Percentiles rank a stretch among this genome's conserved stretches.
phyloP scores from a whole-genome alignment of 1,140 invertebrate genomes.

The Formica exsecta region DNA sequence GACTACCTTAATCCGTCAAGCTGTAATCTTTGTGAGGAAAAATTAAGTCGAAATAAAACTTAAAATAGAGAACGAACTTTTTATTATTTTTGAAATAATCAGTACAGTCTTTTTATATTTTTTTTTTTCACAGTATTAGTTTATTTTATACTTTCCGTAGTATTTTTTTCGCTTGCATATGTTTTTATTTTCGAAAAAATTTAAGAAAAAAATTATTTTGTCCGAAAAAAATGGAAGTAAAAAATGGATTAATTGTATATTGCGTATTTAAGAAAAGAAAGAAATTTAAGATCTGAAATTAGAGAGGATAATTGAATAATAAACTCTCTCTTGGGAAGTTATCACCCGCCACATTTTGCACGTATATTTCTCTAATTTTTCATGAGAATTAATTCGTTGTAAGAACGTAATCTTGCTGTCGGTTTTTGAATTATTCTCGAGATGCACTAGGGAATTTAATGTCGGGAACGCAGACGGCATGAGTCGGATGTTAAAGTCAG shows the following conservation, averaged over 20 bases:
- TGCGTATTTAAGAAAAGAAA: neutral
- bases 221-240: too few species aligned
- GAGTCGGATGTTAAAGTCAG: neutral
- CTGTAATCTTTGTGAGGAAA: neutral
- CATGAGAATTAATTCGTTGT: constrained; percentile 1
- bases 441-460: constrained; percentile 1
- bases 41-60: neutral
- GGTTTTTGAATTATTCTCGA: constrained; percentile 37
- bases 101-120: neutral
- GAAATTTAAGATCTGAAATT: neutral
- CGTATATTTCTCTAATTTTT: neutral
- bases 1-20: constrained; percentile 3
- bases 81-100: constrained; percentile 6
- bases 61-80: neutral
- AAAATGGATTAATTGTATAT: too few species aligned
- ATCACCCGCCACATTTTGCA: neutral
- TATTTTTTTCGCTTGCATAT: neutral
- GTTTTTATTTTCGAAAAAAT: neutral
- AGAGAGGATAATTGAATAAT: neutral
- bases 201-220: neutral
- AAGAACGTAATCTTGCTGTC: constrained; percentile 5
- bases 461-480: neutral
- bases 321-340: neutral
- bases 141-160: neutral
- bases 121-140: neutral